A percentile compares a stretch with the other conserved stretches of the same genome.
These are phyloP conservation scores for Pleuronectes platessa DNA, from an alignment of 2,113 vertebrate genomes.

Conservation along the genomic window DNA sequence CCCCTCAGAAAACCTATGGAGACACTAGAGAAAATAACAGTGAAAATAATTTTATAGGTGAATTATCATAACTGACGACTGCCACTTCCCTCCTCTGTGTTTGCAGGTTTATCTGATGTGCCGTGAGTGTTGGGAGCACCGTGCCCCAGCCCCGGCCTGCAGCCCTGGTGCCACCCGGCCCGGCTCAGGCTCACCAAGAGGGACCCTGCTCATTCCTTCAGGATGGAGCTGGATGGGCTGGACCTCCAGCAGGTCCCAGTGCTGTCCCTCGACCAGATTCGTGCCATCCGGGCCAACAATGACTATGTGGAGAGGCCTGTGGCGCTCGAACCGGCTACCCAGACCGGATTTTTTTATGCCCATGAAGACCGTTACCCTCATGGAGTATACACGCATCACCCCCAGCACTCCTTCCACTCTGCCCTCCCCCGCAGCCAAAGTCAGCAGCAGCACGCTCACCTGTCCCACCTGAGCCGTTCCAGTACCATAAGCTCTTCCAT, in stretches of 20 bases:
- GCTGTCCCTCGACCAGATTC: slow-evolving; percentile 95
- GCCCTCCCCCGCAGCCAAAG: slow-evolving; percentile 88
- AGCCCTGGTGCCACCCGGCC: slow-evolving; percentile 55
- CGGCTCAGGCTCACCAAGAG: slow-evolving; percentile 60
- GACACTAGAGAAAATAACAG: no score
- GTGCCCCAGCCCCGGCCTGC: slow-evolving; percentile 39
- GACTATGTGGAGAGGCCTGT: slow-evolving; percentile 96
- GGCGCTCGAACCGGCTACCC: slow-evolving; percentile 76
- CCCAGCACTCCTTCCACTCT: slow-evolving; percentile 50
- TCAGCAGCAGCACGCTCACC: slow-evolving; percentile 87
- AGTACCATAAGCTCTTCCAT: slow-evolving; percentile 96
- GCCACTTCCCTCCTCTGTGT: slow-evolving; percentile 36
- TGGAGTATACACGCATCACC: slow-evolving; percentile 74
- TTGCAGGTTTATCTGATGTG: slow-evolving; percentile 90
- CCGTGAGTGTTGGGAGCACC: slow-evolving; percentile 82
- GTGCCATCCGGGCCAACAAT: slow-evolving; percentile 92
- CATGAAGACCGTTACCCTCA: slow-evolving; percentile 79
- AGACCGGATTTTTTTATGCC: slow-evolving; percentile 85
- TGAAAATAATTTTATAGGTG: background rate
- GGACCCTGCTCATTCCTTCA: slow-evolving; percentile 78
- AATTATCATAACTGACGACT: background rate
- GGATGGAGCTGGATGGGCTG: slow-evolving; percentile 86
- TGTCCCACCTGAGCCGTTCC: slow-evolving; percentile 91
- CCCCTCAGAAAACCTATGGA: no score
- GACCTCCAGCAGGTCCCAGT: slow-evolving; percentile 89